Percentiles rank a stretch among this genome's conserved stretches.
Conservation (phyloP, 2,113 vertebrate species). For the Panurus biarmicus region DNA sequence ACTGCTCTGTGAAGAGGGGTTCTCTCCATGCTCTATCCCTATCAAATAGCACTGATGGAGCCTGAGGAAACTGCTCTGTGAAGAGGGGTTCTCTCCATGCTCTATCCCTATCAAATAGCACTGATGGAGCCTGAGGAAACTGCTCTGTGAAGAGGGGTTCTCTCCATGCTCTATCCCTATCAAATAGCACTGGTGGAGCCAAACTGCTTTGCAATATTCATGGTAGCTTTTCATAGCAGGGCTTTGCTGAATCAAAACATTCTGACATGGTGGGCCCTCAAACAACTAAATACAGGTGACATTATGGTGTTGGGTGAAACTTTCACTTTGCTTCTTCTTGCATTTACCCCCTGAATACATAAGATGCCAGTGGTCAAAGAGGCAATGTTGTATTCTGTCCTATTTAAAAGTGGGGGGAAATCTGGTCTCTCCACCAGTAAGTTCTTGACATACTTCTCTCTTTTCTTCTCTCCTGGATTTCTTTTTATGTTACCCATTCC, state of each 20-base stretch:
- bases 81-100: too few species aligned
- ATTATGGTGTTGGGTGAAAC: not conserved
- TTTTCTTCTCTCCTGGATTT: not conserved
- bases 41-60: not conserved
- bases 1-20: not conserved
- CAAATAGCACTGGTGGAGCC: too few species aligned
- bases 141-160: too few species aligned
- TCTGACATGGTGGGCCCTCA: not conserved
- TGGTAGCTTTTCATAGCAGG: too few species aligned
- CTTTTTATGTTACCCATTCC: not conserved
- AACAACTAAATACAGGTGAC: not conserved
- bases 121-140: too few species aligned
- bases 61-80: too few species aligned
- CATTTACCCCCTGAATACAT: not conserved
- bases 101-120: too few species aligned
- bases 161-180: too few species aligned
- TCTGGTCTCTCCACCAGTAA: not conserved
- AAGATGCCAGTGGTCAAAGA: not conserved
- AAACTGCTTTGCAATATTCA: not conserved
- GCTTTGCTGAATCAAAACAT: not conserved
- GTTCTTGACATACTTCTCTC: not conserved
- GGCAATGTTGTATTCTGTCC: fast-evolving
- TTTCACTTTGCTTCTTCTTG: not conserved
- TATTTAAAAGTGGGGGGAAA: fast-evolving
- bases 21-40: not conserved